These are phyloP conservation scores for Tetramorium bicarinatum DNA, from an alignment of 2,888 invertebrate genomes.

Conservation along the genomic window DNA sequence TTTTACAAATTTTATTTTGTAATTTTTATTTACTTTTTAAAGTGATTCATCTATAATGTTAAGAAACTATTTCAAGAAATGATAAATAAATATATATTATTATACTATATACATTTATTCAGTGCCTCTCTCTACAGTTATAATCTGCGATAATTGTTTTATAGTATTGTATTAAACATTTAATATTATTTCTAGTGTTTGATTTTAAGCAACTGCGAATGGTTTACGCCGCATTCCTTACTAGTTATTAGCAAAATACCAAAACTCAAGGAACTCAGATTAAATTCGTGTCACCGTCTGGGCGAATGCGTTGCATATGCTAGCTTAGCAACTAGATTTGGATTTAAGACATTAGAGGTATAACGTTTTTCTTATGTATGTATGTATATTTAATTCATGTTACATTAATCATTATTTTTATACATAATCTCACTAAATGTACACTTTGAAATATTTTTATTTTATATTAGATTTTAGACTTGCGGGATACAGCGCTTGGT, in stretches of 20 bases:
- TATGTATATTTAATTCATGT: slow-evolving; percentile 10
- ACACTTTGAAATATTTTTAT: slow-evolving; percentile 48
- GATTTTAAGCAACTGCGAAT: slow-evolving; percentile 91
- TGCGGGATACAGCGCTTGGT: slow-evolving; percentile 88
- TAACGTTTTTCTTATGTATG: not conserved
- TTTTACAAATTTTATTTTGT: slow-evolving; percentile 5
- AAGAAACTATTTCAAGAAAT: not conserved
- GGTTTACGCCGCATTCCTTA: slow-evolving; percentile 92
- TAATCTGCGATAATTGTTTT: not conserved
- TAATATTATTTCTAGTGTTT: slow-evolving; percentile 87
- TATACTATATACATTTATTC: not conserved
- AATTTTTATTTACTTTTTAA: not conserved
- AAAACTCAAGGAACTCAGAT: slow-evolving; percentile 88
- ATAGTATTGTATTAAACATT: slow-evolving; percentile 21
- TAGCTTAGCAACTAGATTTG: slow-evolving; percentile 91
- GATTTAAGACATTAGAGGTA: slow-evolving; percentile 89
- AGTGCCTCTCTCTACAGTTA: slow-evolving; percentile 1
- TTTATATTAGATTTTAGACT: slow-evolving; percentile 86
- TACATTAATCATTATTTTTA: slow-evolving; percentile 16
- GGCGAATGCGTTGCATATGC: slow-evolving; percentile 92
- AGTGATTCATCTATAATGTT: not conserved
- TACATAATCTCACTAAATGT: slow-evolving; percentile 80
- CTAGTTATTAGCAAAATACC: slow-evolving; percentile 91
- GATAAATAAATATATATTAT: not conserved
- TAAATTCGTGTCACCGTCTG: slow-evolving; percentile 90